phyloP scores from a whole-genome alignment of 2,888 invertebrate genomes.

The Steinernema hermaphroditum region DNA sequence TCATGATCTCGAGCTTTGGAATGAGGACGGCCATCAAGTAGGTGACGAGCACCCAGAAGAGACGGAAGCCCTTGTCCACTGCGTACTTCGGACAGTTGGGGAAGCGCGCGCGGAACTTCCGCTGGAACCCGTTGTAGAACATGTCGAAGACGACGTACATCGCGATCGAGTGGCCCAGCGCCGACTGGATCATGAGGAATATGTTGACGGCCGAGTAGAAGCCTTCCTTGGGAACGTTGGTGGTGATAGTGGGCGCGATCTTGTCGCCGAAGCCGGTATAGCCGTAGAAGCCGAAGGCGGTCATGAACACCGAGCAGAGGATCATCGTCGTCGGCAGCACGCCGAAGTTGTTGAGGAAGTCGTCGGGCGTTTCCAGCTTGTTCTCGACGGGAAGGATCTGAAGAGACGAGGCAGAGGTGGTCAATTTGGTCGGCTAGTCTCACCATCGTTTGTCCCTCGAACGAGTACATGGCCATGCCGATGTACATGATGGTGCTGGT shows the following conservation, averaged over 20 bases:
- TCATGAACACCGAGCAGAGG: constrained; percentile 59
- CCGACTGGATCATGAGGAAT: constrained; percentile 64
- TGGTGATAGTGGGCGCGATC: constrained; percentile 60
- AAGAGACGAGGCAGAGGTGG: background rate
- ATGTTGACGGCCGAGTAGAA: constrained; percentile 64
- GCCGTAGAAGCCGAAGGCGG: constrained; percentile 65
- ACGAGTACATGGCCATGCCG: constrained; percentile 66
- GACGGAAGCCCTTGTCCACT: no score
- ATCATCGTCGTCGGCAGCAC: constrained; percentile 66
- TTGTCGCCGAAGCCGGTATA: constrained; percentile 64
- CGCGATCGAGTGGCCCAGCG: constrained; percentile 66
- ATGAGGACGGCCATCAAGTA: constrained; percentile 77
- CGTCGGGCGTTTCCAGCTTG: constrained; percentile 63
- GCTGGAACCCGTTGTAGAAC: constrained; percentile 65
- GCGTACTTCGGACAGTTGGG: constrained; percentile 56
- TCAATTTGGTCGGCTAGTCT: no score
- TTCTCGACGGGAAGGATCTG: constrained; percentile 57
- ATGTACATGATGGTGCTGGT: constrained; percentile 61
- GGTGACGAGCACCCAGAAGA: no score
- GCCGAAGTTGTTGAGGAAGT: constrained; percentile 63
- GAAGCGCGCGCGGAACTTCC: constrained; percentile 63
- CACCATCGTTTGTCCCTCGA: constrained; percentile 67
- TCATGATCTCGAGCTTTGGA: constrained; percentile 81
- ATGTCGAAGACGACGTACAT: constrained; percentile 66
- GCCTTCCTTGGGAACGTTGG: constrained; percentile 63